Base-by-base conservation (phyloP, 2,113 vertebrate species). In the Sinocyclocheilus maitianheensis region DNA sequence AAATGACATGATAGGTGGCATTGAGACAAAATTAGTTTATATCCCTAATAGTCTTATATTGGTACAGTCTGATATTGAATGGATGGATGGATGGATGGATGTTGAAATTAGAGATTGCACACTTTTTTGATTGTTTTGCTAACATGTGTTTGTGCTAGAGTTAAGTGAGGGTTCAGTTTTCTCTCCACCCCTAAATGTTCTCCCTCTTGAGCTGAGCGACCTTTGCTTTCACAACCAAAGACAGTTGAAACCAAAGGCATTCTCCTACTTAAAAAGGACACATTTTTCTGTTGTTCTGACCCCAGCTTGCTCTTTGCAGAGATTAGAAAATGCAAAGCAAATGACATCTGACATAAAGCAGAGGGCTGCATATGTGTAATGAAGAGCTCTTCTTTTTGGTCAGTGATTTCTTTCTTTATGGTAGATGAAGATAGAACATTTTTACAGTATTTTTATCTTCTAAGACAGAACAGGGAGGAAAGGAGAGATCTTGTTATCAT, bases 301-400 rank as follows among this genome's bases (percentile, higher is more conserved):
- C 58, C 22, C 8, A 62, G 58, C 22, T n/a, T 62, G 22, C 58
- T 62, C 58, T 62, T 62, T 62, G 7, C 8, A n/a, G 58, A 62
- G 58, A 62, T 62, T 62, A 22, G 62, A 87, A 83, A 88, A 82
- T 84, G 22, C 30, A 87, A 26, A 88, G 85, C 58, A 62, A 60
- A 62, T 81, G 58, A 78, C 85, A 87, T 75, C 24, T 24, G 85
- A 51, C 76, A 60, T 87, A 65, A 26, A 86, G 63, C 65, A 7
- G 76, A 80, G n/a, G 22, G 10, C 16, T 55, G 53, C 18, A 10
- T n/a, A 10, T 62, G 22, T 62, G 58, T n/a, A 81, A 5, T 85
- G 83, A 91, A 90, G 80, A 85, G 79, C 83, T 55, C 74, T 85
- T 85, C 22, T 87, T 87, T 85, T 89, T 53, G 81, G 9, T 60